Evolutionary conservation across 2,888 invertebrate genomes (phyloP), one percentile per base, ranked within the genome.

Genomic region (Ophion obscuratus): DNA sequence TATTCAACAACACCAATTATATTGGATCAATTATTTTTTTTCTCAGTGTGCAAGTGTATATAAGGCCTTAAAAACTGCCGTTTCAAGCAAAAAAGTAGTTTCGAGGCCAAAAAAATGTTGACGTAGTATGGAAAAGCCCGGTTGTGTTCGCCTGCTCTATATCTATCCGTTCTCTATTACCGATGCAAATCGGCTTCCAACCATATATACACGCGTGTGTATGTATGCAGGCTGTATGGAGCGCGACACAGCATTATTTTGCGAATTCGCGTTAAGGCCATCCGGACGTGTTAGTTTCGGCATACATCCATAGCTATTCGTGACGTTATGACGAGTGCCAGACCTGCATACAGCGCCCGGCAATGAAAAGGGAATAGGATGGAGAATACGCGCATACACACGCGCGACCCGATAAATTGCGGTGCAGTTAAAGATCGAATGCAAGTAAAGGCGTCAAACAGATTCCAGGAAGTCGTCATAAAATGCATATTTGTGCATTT

Each of bases 391-490:
- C 40, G 40, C 7, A 9, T 40, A 70, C 61, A 77, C 36, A 78
- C 62, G 77, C 91, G 89, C 90, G 91, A 91, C 92, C 92, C 92
- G 92, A 93, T 93, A 93, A 93, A 93, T 93, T 92, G 92, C 88
- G 87, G 81, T 78, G 77, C 81, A 88, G 87, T 91, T 91, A 92
- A 93, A 92, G 91, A 88, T 88, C 85, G 90, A 89, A 86, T 89
- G 88, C 88, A 75, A 59, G 85, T 67, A 80, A 64, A 76, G 27
- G 89, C 92, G 91, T 93, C 92, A 93, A 92, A 93, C 92, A 92
- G 92, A 86, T 93, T 93, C 93, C 87, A 86, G 87, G 93, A 93
- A 93, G 88, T 89, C 79, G 82, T 86, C 81, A 85, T 85, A 84
- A 85, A 77, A 79, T 83, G 68, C 83, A 64, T 68, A 70, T 70